These are phyloP conservation scores for Heliothis virescens DNA, from an alignment of 1,140 invertebrate species.

Conservation along the genomic window DNA sequence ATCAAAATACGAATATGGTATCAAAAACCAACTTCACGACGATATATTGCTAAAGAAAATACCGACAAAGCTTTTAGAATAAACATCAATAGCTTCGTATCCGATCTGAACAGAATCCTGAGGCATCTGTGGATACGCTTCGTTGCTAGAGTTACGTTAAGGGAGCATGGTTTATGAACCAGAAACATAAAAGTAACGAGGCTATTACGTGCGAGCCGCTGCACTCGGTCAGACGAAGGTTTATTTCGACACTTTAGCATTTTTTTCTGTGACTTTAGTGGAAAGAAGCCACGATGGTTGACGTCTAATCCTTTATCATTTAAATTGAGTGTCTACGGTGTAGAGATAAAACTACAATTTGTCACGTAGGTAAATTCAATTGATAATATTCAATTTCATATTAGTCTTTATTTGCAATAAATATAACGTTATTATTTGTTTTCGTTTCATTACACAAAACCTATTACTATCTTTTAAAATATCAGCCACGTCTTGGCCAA, in stretches of 20 bases:
- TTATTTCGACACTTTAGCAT: constrained; percentile 7
- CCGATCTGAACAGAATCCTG: constrained; percentile 1
- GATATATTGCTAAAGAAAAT: not conserved
- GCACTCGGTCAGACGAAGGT: constrained; percentile 49
- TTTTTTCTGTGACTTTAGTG: not conserved
- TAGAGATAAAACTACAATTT: not conserved
- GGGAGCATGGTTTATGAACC: constrained; percentile 56
- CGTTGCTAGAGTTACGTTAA: constrained; percentile 29
- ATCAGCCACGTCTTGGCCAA: not conserved
- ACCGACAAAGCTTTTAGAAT: not conserved
- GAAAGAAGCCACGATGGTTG: not conserved
- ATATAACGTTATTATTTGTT: too few relatives aligned
- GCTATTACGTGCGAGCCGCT: constrained; percentile 55
- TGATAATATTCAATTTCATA: not conserved
- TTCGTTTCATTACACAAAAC: too few relatives aligned
- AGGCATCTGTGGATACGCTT: constrained; percentile 16
- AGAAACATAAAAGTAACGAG: constrained; percentile 63
- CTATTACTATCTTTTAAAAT: too few relatives aligned
- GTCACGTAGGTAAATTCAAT: not conserved
- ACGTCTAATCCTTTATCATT: not conserved
- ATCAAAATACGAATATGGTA: too few relatives aligned
- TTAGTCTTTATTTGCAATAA: not conserved
- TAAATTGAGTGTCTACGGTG: too few relatives aligned
- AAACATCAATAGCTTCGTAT: constrained; percentile 18
- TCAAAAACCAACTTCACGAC: not conserved